Evolutionary conservation across 1,140 invertebrate species (phyloP), one percentile per base, ranked within the genome.

Genomic region (Forficula auricularia): DNA sequence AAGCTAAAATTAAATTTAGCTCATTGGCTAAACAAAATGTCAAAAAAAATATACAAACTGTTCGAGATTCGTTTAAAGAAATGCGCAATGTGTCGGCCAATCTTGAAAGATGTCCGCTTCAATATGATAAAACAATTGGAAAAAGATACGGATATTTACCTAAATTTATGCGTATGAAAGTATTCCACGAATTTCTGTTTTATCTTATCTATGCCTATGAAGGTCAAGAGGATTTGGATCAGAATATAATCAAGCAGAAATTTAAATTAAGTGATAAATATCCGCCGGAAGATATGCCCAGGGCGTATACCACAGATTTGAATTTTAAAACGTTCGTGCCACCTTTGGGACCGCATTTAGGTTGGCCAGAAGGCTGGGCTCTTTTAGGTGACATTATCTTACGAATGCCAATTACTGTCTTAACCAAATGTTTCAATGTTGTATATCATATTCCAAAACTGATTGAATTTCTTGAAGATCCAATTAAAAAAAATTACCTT

Each of bases 271-370:
- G 63, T 3, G 63, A 63, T 18, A 57, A 59, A 7, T 38, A 55
- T 14, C 47, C 64, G 32, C 45, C 48, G 0, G 50, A 59, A 6
- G 61, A 70, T 44, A 56, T 70, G 19, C 55, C 66, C 6, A 54
- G 51, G 4, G 57, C 73, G 47, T 77, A 72, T 39, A 57, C 51
- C 9, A 57, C 60, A 1, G 60, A 70, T 48, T 56, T 75, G 2
- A 62, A 58, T 47, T 84, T 79, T 79, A 77, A 74, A 58, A 82
- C 76, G 57, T 86, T 85, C 53, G 58, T 87, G 9, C 72, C 77
- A 2, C 72, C 79, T 1, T 73, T 79, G 1, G 52, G 86, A 31
- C 76, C 73, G 1, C 52, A 57, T 34, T 12, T 16, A 40, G 44
- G 40, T 31, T 80, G 71, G 59, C 61, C 65, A 1, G 30, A 56